Percentiles rank a stretch among this genome's conserved stretches.
These are phyloP conservation scores for Diplogasteroides magnus DNA, from an alignment of 1,140 invertebrate species.

Conservation along the genomic window DNA sequence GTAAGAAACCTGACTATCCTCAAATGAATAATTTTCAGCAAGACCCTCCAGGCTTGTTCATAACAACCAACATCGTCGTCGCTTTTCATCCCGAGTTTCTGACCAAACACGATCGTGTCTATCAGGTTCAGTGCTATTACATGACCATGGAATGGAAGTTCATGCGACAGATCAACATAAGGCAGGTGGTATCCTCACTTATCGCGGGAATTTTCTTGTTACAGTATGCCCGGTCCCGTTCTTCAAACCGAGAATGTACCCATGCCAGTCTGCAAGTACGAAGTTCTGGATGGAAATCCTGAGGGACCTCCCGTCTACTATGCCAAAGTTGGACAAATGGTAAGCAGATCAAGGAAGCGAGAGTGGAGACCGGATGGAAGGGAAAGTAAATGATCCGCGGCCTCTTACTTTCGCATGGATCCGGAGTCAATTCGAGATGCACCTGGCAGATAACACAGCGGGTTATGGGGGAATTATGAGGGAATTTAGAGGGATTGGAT, in stretches of 20 bases:
- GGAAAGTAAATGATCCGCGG: too few relatives aligned
- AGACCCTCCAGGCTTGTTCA: conserved; percentile 45
- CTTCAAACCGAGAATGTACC: conserved; percentile 52
- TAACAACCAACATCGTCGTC: conserved; percentile 41
- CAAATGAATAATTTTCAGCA: conserved; percentile 30
- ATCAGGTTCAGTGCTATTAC: conserved; percentile 51
- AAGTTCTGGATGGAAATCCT: conserved; percentile 48
- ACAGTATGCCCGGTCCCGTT: conserved; percentile 42
- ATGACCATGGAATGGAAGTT: conserved; percentile 53
- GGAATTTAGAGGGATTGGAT: conserved; percentile 2
- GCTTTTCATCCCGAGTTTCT: conserved; percentile 51
- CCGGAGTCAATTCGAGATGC: not conserved
- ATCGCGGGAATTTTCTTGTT: conserved; percentile 12
- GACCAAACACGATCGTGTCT: conserved; percentile 51
- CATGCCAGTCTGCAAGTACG: conserved; percentile 52
- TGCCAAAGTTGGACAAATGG: conserved; percentile 54
- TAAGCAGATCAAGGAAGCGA: too few relatives aligned
- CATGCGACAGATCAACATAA: conserved; percentile 43
- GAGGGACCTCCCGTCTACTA: conserved; percentile 50
- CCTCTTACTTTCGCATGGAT: not conserved
- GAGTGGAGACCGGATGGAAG: too few relatives aligned
- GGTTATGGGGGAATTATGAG: not conserved
- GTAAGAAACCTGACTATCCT: conserved; percentile 12
- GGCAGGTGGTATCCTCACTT: conserved; percentile 15
- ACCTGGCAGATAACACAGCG: not conserved